phyloP scores from a whole-genome alignment of 2,888 invertebrate species.

The Tetropium fuscum region DNA sequence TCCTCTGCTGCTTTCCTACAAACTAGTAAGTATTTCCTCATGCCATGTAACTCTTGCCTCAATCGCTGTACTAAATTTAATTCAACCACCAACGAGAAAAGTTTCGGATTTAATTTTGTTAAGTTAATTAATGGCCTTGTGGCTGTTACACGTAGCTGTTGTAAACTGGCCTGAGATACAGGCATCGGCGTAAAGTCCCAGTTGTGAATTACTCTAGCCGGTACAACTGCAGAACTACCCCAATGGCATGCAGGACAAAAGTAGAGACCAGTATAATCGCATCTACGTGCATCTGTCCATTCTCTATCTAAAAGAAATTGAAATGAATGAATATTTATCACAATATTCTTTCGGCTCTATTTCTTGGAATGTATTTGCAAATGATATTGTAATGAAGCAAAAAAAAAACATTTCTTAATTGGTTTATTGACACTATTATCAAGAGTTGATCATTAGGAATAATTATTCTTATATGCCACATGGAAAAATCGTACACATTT shows the following conservation, averaged over 20 bases:
- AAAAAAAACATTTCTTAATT: too few relatives aligned
- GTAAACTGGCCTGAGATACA: slow-evolving; percentile 87
- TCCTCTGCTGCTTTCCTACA: slow-evolving; percentile 74
- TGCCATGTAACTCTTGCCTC: slow-evolving; percentile 85
- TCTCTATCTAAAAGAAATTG: slow-evolving; percentile 66
- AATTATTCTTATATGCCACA: too few relatives aligned
- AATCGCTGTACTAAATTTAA: slow-evolving; percentile 84
- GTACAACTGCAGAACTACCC: slow-evolving; percentile 84
- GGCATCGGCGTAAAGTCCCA: slow-evolving; percentile 91
- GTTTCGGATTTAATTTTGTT: slow-evolving; percentile 83
- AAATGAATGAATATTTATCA: not conserved
- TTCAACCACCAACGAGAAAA: slow-evolving; percentile 93
- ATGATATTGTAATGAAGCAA: too few relatives aligned
- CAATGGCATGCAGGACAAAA: slow-evolving; percentile 96
- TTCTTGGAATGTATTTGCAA: too few relatives aligned
- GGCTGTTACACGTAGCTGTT: slow-evolving; percentile 84
- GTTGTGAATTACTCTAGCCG: slow-evolving; percentile 90
- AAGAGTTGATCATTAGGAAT: too few relatives aligned
- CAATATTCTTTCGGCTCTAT: not conserved
- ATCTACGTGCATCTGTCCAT: slow-evolving; percentile 86
- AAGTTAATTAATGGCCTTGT: slow-evolving; percentile 83
- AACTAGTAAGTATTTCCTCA: slow-evolving; percentile 90
- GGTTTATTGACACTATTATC: too few relatives aligned
- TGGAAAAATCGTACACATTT: too few relatives aligned
- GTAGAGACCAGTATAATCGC: slow-evolving; percentile 91